Percentiles rank a stretch among this genome's conserved stretches.
These are phyloP conservation scores for Biston betularia DNA, from an alignment of 2,888 invertebrate genomes.

Conservation along the genomic window DNA sequence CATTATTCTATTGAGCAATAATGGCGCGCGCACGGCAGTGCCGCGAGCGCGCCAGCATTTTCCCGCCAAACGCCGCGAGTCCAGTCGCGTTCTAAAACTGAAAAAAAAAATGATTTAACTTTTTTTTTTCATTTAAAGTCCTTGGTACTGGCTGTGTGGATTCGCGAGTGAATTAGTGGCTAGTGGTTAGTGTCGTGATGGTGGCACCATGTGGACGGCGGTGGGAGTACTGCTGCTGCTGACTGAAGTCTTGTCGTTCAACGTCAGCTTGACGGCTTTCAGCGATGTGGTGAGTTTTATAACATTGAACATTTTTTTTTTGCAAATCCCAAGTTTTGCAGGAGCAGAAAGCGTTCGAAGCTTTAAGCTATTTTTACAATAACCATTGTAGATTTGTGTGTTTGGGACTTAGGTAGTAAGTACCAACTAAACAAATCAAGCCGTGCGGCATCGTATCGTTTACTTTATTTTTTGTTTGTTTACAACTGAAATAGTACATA, in stretches of 20 bases:
- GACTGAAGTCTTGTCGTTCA: slow-evolving; percentile 64
- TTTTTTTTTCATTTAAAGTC: slow-evolving; percentile 31
- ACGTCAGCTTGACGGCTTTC: slow-evolving; percentile 63
- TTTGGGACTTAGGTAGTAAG: too few species aligned
- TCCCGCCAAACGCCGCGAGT: slow-evolving; percentile 77
- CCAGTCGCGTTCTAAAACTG: slow-evolving; percentile 62
- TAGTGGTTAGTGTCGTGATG: slow-evolving; percentile 53
- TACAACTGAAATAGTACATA: too few species aligned
- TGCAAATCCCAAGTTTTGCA: background rate
- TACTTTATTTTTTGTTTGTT: too few species aligned
- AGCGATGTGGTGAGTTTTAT: slow-evolving; percentile 67
- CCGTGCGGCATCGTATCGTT: too few species aligned
- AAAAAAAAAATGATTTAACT: slow-evolving; percentile 44
- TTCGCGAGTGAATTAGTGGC: slow-evolving; percentile 38
- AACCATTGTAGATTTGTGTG: background rate
- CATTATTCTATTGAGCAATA: slow-evolving; percentile 74
- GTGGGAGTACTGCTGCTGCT: slow-evolving; percentile 71
- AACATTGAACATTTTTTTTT: background rate
- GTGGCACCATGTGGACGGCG: slow-evolving; percentile 72
- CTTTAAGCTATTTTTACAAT: background rate
- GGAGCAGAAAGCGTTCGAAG: background rate
- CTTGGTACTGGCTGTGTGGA: slow-evolving; percentile 14
- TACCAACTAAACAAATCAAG: too few species aligned
- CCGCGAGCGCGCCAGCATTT: slow-evolving; percentile 77
- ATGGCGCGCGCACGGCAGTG: slow-evolving; percentile 63